Conservation (phyloP, 2,888 invertebrate genomes). For the Atherix ibis region DNA sequence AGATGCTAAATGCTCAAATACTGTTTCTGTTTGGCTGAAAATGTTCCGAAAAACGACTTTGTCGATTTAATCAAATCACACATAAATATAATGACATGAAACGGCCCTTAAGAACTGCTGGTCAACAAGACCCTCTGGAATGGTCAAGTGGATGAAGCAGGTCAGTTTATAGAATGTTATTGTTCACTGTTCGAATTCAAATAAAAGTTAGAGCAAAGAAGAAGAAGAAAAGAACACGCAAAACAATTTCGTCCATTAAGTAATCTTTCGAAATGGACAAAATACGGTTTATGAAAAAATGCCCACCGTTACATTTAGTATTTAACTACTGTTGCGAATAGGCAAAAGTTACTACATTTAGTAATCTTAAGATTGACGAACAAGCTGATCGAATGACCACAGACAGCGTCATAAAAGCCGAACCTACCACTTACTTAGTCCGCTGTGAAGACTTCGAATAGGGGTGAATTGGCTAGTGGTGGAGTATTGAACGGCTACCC, state of each 20-base stretch:
- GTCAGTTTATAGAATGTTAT: too few relatives aligned
- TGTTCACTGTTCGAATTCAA: too few relatives aligned
- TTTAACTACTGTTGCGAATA: neutral
- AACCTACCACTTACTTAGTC: too few relatives aligned
- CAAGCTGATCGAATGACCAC: neutral
- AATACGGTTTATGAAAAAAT: constrained; percentile 12
- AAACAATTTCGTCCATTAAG: constrained; percentile 12
- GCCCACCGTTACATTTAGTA: constrained; percentile 2
- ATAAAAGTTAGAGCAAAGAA: neutral
- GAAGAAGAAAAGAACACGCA: constrained; percentile 7
- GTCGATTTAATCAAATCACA: neutral
- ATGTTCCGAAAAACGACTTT: too few relatives aligned
- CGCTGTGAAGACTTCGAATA: too few relatives aligned
- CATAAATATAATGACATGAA: neutral
- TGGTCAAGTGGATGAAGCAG: too few relatives aligned
- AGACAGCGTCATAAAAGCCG: neutral
- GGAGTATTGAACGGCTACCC: neutral
- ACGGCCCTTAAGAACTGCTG: neutral
- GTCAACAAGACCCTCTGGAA: too few relatives aligned
- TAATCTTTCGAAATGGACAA: constrained; percentile 11
- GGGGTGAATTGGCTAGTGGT: neutral
- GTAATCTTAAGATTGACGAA: too few relatives aligned
- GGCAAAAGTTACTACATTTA: neutral
- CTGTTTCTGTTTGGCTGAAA: too few relatives aligned
- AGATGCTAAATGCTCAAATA: too few relatives aligned